Conservation (phyloP, 1,140 invertebrate species). For the Drosophila insularis region DNA sequence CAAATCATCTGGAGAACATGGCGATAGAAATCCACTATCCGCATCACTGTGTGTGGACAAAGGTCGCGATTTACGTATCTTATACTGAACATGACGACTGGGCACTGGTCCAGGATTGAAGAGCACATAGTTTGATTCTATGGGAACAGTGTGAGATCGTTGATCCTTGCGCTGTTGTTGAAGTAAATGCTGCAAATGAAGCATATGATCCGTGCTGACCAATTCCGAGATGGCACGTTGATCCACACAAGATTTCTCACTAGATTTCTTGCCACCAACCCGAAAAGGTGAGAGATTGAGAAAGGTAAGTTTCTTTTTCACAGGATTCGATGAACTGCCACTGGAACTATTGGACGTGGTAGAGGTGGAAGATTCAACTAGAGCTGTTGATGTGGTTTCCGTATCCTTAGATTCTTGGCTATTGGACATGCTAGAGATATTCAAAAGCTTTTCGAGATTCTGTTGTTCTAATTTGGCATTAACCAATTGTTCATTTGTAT, state of each 20-base stretch:
- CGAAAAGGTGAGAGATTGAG: conserved; percentile 77
- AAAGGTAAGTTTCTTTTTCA: conserved; percentile 73
- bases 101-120: conserved; percentile 81
- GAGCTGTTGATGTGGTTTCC: conserved; percentile 74
- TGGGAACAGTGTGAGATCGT: conserved; percentile 71
- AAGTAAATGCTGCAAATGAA: conserved; percentile 70
- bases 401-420: conserved; percentile 80
- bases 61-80: conserved; percentile 74
- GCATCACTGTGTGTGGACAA: conserved; percentile 80
- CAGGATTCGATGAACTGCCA: conserved; percentile 55
- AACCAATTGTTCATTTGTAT: conserved; percentile 71
- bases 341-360: conserved; percentile 65
- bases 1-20: conserved; percentile 77
- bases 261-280: conserved; percentile 36
- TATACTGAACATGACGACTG: conserved; percentile 80
- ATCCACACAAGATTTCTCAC: conserved; percentile 27
- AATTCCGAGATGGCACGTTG: conserved; percentile 68
- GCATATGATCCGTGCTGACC: conserved; percentile 72
- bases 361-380: conserved; percentile 75
- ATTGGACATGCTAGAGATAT: conserved; percentile 71
- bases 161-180: conserved; percentile 57
- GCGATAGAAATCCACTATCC: conserved; percentile 81
- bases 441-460: conserved; percentile 48
- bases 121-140: conserved; percentile 80
- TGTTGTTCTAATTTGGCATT: conserved; percentile 72